Evolutionary conservation across 2,113 vertebrate species (phyloP).

Genomic region (Dicrurus megarhynchus): DNA sequence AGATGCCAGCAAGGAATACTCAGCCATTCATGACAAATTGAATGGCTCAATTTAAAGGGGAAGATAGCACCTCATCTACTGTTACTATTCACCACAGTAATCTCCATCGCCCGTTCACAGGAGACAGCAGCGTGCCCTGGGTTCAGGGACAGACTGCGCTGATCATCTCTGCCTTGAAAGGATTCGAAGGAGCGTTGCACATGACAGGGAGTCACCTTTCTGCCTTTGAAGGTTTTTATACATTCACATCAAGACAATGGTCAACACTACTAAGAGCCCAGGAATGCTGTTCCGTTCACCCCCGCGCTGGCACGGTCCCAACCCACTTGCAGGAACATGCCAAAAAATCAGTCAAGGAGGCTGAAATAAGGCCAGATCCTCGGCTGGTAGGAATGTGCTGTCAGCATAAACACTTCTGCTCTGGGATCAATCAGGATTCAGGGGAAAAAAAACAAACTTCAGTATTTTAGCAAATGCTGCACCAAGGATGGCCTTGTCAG

Average conservation of each 20-base stretch:
- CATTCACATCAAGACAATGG: slow-evolving; percentile 41
- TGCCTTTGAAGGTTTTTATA: slow-evolving; percentile 32
- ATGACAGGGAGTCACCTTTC: slow-evolving; percentile 39
- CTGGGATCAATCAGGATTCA: background rate
- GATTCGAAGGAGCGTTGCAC: background rate
- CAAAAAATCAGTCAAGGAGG: background rate
- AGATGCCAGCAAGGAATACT: slow-evolving; percentile 69
- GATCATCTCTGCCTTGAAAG: slow-evolving; percentile 26
- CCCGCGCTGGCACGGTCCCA: background rate
- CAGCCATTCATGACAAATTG: slow-evolving; percentile 67
- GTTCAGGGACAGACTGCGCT: background rate
- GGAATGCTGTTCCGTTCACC: background rate
- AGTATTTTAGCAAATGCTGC: background rate
- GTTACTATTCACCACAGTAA: slow-evolving; percentile 34
- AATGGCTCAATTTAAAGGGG: slow-evolving; percentile 62
- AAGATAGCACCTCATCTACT: slow-evolving; percentile 40
- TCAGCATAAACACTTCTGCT: background rate
- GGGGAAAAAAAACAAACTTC: background rate
- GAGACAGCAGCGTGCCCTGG: slow-evolving; percentile 19
- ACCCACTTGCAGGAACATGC: background rate
- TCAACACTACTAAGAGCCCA: slow-evolving; percentile 24
- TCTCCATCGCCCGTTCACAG: background rate
- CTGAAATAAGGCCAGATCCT: background rate
- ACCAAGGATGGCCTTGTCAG: fast-evolving
- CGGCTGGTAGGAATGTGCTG: background rate